Evolutionary conservation across 1,140 invertebrate species (phyloP).

Genomic region (Oedothorax gibbosus): DNA sequence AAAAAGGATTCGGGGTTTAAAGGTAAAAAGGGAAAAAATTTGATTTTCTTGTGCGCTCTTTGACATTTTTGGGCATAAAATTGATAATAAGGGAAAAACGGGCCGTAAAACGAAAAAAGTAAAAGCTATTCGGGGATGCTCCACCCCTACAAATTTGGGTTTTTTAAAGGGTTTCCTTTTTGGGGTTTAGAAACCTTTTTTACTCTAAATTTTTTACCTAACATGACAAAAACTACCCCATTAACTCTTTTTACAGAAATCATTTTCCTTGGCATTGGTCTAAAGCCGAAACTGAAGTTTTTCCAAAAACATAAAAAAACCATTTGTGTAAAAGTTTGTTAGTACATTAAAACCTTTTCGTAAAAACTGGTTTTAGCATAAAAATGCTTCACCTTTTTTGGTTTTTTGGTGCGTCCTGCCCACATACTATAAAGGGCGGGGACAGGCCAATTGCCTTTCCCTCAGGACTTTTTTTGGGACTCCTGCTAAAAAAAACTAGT

Average conservation of each 20-base stretch:
- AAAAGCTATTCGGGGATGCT: constrained; percentile 66
- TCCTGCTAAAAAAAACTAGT: constrained; percentile 70
- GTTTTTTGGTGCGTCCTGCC: constrained; percentile 70
- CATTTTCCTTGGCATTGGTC: constrained; percentile 63
- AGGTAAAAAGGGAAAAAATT: constrained; percentile 67
- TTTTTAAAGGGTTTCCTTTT: constrained; percentile 63
- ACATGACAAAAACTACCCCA: constrained; percentile 63
- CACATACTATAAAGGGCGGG: constrained; percentile 66
- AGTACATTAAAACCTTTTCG: constrained; percentile 68
- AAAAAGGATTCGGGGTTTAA: constrained; percentile 62
- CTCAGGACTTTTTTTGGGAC: constrained; percentile 69
- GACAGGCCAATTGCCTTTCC: constrained; percentile 70
- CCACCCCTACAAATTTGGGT: constrained; percentile 64
- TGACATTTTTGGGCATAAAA: constrained; percentile 68
- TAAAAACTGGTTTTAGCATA: constrained; percentile 71
- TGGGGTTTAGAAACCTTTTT: constrained; percentile 42
- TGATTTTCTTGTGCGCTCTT: constrained; percentile 63
- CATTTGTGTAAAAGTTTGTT: constrained; percentile 62
- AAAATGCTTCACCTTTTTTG: constrained; percentile 69
- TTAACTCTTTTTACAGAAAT: constrained; percentile 63
- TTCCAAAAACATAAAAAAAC: constrained; percentile 64
- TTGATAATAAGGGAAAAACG: constrained; percentile 67
- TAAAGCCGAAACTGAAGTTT: constrained; percentile 62
- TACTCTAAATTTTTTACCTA: constrained; percentile 65
- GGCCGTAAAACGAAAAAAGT: constrained; percentile 67